Evolutionary conservation across 2,888 invertebrate genomes (phyloP).

Genomic region (Leucania comma): DNA sequence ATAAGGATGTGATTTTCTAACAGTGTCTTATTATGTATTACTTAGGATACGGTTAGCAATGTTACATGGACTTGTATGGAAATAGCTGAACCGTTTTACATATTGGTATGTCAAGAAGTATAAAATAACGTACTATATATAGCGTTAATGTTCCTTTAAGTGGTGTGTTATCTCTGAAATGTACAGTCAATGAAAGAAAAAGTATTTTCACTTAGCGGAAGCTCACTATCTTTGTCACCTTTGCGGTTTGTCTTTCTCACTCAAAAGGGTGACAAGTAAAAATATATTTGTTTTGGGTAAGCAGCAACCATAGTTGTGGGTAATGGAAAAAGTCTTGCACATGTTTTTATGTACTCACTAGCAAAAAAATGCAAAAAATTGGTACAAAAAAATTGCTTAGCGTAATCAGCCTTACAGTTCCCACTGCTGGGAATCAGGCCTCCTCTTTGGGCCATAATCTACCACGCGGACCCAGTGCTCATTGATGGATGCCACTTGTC

Average conservation of each 20-base stretch:
- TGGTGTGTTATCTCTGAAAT: neutral
- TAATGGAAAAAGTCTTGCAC: neutral
- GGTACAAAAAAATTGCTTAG: neutral
- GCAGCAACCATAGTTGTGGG: neutral
- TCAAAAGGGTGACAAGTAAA: neutral
- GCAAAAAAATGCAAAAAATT: too few relatives aligned
- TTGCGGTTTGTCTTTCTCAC: too few relatives aligned
- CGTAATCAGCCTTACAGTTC: too few relatives aligned
- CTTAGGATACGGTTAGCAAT: conserved; percentile 67
- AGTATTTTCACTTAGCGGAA: neutral
- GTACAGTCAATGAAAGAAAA: neutral
- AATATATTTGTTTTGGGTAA: neutral
- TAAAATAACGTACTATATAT: neutral
- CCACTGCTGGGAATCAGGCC: too few relatives aligned
- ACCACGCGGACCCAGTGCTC: too few relatives aligned
- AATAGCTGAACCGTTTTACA: conserved; percentile 21
- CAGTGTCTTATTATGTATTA: conserved; percentile 75
- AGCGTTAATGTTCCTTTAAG: neutral
- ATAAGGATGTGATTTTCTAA: conserved; percentile 73
- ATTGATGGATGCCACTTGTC: too few relatives aligned
- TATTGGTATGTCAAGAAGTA: neutral
- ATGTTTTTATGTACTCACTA: neutral
- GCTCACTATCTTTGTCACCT: neutral
- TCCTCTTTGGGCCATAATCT: too few relatives aligned
- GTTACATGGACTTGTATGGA: conserved; percentile 14